These are phyloP conservation scores for Lacerta agilis DNA, from an alignment of 2,797 vertebrate species.

Conservation along the genomic window DNA sequence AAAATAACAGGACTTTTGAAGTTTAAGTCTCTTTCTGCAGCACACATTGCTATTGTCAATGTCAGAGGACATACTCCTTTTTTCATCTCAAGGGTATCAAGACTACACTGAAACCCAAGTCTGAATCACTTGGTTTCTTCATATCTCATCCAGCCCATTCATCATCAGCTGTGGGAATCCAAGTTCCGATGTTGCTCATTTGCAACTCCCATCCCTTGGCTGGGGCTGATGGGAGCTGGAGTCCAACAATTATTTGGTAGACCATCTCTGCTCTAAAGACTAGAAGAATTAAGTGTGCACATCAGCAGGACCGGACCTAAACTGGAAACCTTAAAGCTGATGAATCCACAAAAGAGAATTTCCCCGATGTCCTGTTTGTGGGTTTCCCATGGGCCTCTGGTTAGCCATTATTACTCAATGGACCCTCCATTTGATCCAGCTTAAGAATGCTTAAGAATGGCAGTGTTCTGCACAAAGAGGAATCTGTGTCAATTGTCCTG, in stretches of 20 bases:
- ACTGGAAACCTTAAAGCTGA: not conserved
- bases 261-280: not conserved
- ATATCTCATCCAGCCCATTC: not conserved
- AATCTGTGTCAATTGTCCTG: not conserved
- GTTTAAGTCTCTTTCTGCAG: constrained; percentile 11
- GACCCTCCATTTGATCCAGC: too few relatives aligned
- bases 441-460: not conserved
- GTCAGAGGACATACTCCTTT: not conserved
- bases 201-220: too few relatives aligned
- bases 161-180: too few relatives aligned
- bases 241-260: too few relatives aligned
- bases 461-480: not conserved
- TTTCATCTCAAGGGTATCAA: constrained; percentile 21
- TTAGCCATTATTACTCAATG: too few relatives aligned
- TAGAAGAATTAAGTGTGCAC: not conserved
- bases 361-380: too few relatives aligned
- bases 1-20: constrained; percentile 39
- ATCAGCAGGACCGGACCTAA: not conserved
- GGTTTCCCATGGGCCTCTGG: too few relatives aligned
- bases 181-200: too few relatives aligned
- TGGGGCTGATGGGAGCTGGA: too few relatives aligned
- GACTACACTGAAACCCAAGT: not conserved
- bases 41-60: constrained; percentile 25
- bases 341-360: not conserved
- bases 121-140: not conserved